Conservation (phyloP, 2,797 vertebrate genomes). For the Odontamblyopus lacepedii region DNA sequence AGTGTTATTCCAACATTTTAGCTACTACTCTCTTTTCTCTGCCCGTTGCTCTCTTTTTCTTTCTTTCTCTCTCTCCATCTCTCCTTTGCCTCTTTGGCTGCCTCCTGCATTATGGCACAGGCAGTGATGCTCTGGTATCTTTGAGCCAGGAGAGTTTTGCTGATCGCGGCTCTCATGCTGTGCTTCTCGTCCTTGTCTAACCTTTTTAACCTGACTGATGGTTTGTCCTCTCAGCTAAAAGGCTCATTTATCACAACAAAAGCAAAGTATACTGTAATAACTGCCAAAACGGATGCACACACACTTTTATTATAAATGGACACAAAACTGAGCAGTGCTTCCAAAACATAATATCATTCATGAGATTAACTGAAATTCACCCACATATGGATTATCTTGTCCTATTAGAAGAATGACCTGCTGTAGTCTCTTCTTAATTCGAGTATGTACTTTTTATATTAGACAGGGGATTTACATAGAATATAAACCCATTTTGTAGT, state of each 20-base stretch:
- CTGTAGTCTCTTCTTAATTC: neutral
- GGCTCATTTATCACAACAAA: neutral
- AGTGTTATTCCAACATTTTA: too few species aligned
- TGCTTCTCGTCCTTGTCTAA: neutral
- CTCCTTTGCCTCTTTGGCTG: neutral
- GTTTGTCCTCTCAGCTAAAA: neutral
- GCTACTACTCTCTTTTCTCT: neutral
- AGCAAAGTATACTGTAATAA: slow-evolving; percentile 8
- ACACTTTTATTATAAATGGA: neutral
- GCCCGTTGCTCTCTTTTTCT: slow-evolving; percentile 7
- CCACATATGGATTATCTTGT: slow-evolving; percentile 8
- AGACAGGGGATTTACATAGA: neutral
- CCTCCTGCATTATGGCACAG: slow-evolving; percentile 20
- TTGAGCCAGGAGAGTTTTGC: slow-evolving; percentile 26
- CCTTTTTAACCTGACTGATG: neutral
- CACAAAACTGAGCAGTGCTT: neutral
- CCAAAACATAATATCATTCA: slow-evolving; percentile 5
- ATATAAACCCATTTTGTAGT: neutral
- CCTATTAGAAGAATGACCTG: neutral
- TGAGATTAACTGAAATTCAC: neutral
- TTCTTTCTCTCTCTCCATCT: neutral
- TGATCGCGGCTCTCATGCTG: neutral
- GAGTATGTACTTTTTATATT: neutral
- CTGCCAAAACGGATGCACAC: neutral
- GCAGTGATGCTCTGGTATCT: slow-evolving; percentile 35